Evolutionary conservation across 2,888 invertebrate genomes (phyloP).

Genomic region (Pyrrhosoma nymphula): DNA sequence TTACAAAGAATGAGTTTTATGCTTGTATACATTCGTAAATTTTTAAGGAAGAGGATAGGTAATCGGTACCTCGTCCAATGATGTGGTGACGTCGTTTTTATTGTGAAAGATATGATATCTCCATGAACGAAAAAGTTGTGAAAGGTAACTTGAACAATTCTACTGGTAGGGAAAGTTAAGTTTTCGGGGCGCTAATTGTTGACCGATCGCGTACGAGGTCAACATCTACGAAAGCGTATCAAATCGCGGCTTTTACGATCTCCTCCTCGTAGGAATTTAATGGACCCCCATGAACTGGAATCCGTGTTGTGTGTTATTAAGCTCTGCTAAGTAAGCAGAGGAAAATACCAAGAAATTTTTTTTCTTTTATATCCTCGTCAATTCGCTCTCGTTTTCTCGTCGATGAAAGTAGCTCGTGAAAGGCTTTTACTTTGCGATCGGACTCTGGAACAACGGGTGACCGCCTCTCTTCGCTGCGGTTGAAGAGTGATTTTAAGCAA

Average conservation of each 20-base stretch:
- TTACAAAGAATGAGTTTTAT: no score
- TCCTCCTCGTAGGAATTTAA: not conserved
- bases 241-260: no score
- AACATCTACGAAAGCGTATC: no score
- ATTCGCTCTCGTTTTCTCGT: not conserved
- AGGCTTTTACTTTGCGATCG: not conserved
- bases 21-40: no score
- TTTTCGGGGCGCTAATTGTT: no score
- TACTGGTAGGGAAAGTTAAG: not conserved
- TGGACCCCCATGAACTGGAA: not conserved
- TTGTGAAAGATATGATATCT: no score
- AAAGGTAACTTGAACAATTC: no score
- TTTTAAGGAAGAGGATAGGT: no score
- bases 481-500: not conserved
- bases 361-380: not conserved
- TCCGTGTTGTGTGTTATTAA: not conserved
- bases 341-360: not conserved
- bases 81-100: no score
- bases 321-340: not conserved
- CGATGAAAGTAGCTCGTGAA: not conserved
- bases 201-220: no score
- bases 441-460: not conserved
- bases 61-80: no score
- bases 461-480: not conserved
- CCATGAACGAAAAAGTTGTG: no score